Evolutionary conservation across 1,140 invertebrate genomes (phyloP).

Genomic region (Lepidurus arcticus): DNA sequence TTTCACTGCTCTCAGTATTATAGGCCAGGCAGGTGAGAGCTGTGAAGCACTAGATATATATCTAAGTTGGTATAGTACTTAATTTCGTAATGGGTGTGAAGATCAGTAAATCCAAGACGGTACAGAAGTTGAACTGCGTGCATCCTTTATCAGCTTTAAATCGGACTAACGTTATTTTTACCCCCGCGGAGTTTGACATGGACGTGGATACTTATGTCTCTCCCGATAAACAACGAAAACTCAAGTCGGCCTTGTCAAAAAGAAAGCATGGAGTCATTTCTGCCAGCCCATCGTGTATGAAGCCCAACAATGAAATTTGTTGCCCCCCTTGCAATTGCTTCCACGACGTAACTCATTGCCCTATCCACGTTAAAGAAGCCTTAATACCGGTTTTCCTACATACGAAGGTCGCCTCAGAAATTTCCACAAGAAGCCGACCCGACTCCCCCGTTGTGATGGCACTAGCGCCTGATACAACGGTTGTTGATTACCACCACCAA

Average conservation of each 20-base stretch:
- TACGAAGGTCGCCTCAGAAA: neutral
- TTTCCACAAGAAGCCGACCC: neutral
- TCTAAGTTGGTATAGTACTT: neutral
- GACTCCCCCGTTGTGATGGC: neutral
- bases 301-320: neutral
- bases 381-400: neutral
- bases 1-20: neutral
- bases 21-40: neutral
- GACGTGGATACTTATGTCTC: neutral
- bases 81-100: neutral
- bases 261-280: neutral
- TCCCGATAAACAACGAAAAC: neutral
- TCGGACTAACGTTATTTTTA: neutral
- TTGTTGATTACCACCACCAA: neutral
- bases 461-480: neutral
- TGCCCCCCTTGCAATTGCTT: neutral
- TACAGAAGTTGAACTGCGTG: neutral
- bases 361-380: neutral
- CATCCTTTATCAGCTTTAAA: neutral
- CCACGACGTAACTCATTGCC: neutral
- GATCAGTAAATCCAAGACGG: neutral
- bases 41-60: neutral
- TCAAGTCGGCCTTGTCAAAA: neutral
- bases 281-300: neutral
- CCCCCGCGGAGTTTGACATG: neutral